Conservation (phyloP, 2,888 invertebrate genomes). For the Esperia sulphurella region DNA sequence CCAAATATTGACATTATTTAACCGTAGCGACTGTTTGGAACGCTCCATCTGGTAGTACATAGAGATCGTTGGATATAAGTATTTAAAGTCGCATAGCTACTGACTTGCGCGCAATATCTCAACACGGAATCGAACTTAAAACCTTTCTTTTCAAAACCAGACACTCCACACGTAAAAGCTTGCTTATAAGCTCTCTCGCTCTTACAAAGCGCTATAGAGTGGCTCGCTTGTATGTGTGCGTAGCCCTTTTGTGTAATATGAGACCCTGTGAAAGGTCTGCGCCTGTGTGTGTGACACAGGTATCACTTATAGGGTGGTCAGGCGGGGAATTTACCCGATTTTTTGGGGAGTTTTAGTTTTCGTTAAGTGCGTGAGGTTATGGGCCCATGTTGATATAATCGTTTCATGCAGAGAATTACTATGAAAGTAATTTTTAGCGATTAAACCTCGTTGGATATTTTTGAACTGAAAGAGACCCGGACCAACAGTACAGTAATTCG, state of each 20-base stretch:
- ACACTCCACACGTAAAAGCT: neutral
- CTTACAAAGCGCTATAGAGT: neutral
- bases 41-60: too few relatives aligned
- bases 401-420: too few relatives aligned
- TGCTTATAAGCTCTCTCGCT: neutral
- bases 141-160: neutral
- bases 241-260: slow-evolving; percentile 35
- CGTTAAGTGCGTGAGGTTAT: neutral
- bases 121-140: neutral
- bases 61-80: too few relatives aligned
- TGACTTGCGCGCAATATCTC: neutral
- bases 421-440: too few relatives aligned
- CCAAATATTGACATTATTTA: too few relatives aligned
- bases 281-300: slow-evolving; percentile 48
- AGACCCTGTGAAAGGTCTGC: slow-evolving; percentile 38
- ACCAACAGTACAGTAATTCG: too few relatives aligned
- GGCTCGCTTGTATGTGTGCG: slow-evolving; percentile 20
- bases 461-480: too few relatives aligned
- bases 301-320: slow-evolving; percentile 27
- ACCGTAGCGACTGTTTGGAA: too few relatives aligned
- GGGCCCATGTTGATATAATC: too few relatives aligned
- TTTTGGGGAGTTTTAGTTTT: slow-evolving; percentile 16
- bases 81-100: too few relatives aligned
- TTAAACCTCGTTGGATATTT: too few relatives aligned
- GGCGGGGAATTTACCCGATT: slow-evolving; percentile 16